Evolutionary conservation across 2,888 invertebrate genomes (phyloP).

Genomic region (Hipparchia semele): DNA sequence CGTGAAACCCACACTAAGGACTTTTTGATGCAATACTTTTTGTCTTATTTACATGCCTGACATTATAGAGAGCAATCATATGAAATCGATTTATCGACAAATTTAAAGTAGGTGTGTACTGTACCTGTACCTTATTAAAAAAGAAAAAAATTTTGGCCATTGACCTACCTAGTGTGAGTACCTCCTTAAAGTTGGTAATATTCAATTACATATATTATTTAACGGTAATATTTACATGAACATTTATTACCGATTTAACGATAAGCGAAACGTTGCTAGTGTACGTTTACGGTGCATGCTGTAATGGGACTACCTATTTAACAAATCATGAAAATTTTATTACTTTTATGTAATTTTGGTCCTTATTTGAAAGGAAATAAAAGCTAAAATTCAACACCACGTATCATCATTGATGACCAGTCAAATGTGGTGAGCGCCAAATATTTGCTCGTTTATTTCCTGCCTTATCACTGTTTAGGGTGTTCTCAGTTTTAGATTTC

Average conservation of each 20-base stretch:
- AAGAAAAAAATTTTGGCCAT: too few relatives aligned
- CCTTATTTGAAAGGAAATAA: conserved; percentile 15
- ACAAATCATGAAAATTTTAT: conserved; percentile 31
- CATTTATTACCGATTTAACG: not conserved
- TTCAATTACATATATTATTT: too few relatives aligned
- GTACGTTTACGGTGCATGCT: conserved; percentile 8
- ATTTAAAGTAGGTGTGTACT: too few relatives aligned
- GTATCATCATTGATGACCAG: conserved; percentile 14
- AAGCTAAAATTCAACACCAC: conserved; percentile 17
- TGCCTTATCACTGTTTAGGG: conserved; percentile 57
- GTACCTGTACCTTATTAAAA: too few relatives aligned
- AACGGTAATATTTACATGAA: not conserved
- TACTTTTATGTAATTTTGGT: not conserved
- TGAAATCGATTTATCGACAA: too few relatives aligned
- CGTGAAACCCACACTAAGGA: not conserved
- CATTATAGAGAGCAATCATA: not conserved
- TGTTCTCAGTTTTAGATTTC: conserved; percentile 46
- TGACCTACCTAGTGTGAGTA: too few relatives aligned
- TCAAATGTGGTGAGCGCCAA: conserved; percentile 34
- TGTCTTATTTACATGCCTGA: not conserved
- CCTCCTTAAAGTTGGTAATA: too few relatives aligned
- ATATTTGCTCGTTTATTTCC: conserved; percentile 50
- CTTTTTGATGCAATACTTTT: not conserved
- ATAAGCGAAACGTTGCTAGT: not conserved
- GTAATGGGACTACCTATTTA: conserved; percentile 42